These are phyloP conservation scores for Girardinichthys multiradiatus DNA, from an alignment of 2,113 vertebrate species.

Conservation along the genomic window DNA sequence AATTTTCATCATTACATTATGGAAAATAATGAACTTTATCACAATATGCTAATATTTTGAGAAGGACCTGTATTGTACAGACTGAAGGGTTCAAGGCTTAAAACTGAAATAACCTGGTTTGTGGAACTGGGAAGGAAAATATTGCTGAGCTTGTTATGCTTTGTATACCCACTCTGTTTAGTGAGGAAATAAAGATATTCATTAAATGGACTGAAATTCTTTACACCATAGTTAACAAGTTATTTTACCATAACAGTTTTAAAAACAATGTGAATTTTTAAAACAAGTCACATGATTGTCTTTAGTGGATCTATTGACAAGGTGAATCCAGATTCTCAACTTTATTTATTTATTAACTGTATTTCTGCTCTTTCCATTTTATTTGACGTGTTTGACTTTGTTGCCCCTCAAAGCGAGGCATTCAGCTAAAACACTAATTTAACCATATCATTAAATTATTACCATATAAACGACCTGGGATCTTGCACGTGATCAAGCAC, in stretches of 20 bases:
- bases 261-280: background rate
- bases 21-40: too few species aligned
- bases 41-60: too few species aligned
- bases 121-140: too few species aligned
- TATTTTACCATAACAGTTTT: background rate
- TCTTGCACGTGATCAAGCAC: conserved; percentile 59
- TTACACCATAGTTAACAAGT: background rate
- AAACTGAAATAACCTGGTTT: too few species aligned
- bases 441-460: conserved; percentile 70
- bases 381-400: conserved; percentile 17
- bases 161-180: too few species aligned
- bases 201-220: background rate
- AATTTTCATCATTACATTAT: too few species aligned
- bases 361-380: conserved; percentile 19
- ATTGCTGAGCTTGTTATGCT: too few species aligned
- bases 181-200: too few species aligned
- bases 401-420: conserved; percentile 18
- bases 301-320: too few species aligned
- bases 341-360: too few species aligned
- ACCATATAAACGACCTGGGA: conserved; percentile 82
- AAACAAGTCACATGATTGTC: background rate
- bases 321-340: background rate
- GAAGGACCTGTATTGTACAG: too few species aligned
- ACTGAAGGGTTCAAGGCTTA: too few species aligned
- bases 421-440: conserved; percentile 68